phyloP scores from a whole-genome alignment of 2,888 invertebrate genomes.

The Philonicus albiceps region DNA sequence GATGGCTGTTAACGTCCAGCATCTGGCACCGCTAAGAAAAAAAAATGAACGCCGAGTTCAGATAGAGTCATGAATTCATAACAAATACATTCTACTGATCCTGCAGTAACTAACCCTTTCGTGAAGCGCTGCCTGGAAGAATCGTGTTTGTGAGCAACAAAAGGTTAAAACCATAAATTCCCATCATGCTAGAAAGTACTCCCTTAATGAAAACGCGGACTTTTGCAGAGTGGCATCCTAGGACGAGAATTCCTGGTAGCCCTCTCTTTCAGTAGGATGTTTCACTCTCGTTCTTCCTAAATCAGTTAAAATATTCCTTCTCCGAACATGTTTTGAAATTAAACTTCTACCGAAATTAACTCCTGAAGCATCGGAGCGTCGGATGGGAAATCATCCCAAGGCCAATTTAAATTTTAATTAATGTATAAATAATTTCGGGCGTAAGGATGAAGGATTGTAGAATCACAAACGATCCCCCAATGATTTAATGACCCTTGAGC shows the following conservation, averaged over 20 bases:
- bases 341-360: conserved; percentile 29
- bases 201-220: conserved; percentile 33
- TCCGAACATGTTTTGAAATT: conserved; percentile 35
- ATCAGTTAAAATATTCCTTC: conserved; percentile 29
- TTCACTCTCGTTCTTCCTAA: neutral
- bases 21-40: neutral
- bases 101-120: conserved; percentile 15
- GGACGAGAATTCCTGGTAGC: neutral
- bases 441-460: neutral
- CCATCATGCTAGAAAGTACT: conserved; percentile 21
- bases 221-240: neutral
- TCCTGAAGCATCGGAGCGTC: conserved; percentile 11
- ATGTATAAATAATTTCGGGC: conserved; percentile 43
- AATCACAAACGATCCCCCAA: conserved; percentile 9
- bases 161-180: conserved; percentile 37
- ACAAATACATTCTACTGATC: conserved; percentile 21
- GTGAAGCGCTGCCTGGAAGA: neutral
- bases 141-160: neutral
- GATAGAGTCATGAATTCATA: conserved; percentile 20
- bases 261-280: neutral
- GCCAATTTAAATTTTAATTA: conserved; percentile 48
- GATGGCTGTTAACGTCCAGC: neutral
- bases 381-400: conserved; percentile 33
- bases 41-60: neutral
- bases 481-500: conserved; percentile 19